phyloP scores from a whole-genome alignment of 2,113 vertebrate genomes.

The Mustelus asterias region DNA sequence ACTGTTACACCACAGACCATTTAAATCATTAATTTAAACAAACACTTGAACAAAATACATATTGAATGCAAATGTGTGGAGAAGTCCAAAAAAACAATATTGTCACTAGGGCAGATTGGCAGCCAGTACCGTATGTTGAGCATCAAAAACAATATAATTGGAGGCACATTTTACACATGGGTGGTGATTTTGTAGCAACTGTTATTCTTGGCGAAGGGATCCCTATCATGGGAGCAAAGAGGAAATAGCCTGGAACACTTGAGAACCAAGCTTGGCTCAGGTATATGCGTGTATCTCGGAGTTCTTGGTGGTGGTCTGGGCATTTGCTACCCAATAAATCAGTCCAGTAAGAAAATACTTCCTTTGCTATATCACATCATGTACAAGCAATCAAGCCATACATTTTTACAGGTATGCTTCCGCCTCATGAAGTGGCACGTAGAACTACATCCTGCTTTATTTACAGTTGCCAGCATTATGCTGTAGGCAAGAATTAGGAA shows the following conservation, averaged over 20 bases:
- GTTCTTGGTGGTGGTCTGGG: neutral
- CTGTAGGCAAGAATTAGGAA: neutral
- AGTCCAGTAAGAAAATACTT: neutral
- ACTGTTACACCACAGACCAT: neutral
- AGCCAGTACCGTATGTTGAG: neutral
- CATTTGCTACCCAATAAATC: neutral
- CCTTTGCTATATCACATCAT: neutral
- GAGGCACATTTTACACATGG: neutral
- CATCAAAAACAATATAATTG: constrained; percentile 21
- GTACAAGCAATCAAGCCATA: neutral
- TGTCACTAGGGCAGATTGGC: neutral
- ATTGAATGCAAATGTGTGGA: neutral
- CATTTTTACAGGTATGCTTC: constrained; percentile 20
- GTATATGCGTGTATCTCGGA: neutral
- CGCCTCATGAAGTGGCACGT: neutral
- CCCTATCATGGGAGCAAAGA: neutral
- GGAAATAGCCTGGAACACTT: neutral
- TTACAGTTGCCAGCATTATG: neutral
- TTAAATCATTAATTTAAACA: neutral
- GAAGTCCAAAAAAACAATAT: neutral
- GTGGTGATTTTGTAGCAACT: neutral
- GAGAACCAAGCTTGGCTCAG: neutral
- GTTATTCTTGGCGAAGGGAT: constrained; percentile 26
- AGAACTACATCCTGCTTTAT: neutral
- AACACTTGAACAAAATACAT: neutral